Base-by-base conservation (phyloP, 2,888 invertebrate species). In the Carabus problematicus region DNA sequence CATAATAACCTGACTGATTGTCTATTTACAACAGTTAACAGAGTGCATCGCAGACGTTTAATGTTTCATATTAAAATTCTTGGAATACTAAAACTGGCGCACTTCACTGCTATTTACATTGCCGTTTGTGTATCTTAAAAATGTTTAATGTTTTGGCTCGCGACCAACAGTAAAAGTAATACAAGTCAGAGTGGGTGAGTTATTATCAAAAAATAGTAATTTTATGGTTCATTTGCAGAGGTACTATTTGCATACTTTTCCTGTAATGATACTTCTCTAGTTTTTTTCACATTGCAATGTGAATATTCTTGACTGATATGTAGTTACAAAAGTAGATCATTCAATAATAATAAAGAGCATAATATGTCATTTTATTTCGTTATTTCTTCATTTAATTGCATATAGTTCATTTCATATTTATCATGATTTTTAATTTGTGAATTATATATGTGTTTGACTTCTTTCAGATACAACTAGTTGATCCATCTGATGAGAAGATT, bases 401-500 rank as follows among this genome's bases (percentile, higher is more conserved):
- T n/a, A 7, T 45, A 45, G 29, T 29, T 29, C 29, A 29, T 29
- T 3, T 29, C 29, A 29, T 29, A 6, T 29, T 29, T 29, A 29
- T 2, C 6, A 3, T 29, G 29, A 29, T 29, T 29, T 29, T 29
- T 29, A 29, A 29, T 29, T 29, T 29, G 29, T 3, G 2, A 29
- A 2, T 29, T 29, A 29, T 29, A 3, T 45, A 7, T 52, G 18
- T 18, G 52, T 52, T 52, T 52, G 16, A 18, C 18, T 14, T 58
- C 3, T 68, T 68, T 45, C 16, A 69, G 69, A 45, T 91, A 18
- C 83, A 90, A 52, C 80, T 91, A 72, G 84, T 90, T 56, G 86
- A 89, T 74, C 87, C 88, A 0, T 83, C 84, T 41, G 81, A 83
- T 73, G 81, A 84, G 40, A 75, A 80, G 58, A 85, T 89, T 59